Base-by-base conservation (phyloP, 2,888 invertebrate genomes). In the Prionchulus punctatus region DNA sequence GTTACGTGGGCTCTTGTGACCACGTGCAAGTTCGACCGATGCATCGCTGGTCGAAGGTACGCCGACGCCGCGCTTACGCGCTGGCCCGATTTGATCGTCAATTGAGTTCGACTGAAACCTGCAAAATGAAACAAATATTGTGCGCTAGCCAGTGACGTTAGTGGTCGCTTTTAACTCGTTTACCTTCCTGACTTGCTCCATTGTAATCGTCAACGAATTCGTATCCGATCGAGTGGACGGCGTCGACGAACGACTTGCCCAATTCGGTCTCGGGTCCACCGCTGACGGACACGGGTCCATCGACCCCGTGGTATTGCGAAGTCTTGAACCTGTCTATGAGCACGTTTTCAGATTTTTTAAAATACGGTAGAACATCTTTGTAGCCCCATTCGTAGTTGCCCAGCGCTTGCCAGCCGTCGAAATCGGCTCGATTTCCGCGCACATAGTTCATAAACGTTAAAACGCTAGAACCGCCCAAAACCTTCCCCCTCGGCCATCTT, bases 341-440 rank as follows among this genome's bases (percentile, higher is more conserved):
- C 7, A 21, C 23, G 23, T 12, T 25, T 23, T 63, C 62, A 18
- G 62, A 59, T 27, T 64, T 63, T 3, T 61, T 62, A 60, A 67
- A 70, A 55, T 70, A 70, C 1, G 69, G 69, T 26, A 69, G 58
- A 1, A 70, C 63, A 31, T 68, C 66, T 26, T 62, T 60, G 56
- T 62, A 70, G 15, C 59, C 57, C 69, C 69, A 70, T 2, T 66
- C 68, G 2, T 4, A 4, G 47, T 45, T 45, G 23, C 47, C 47
- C 47, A 45, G 7, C n/a, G n/a, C n/a, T n/a, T n/a, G n/a, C 70
- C 70, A 70, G 2, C 54, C 52, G 45, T 64, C 62, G 47, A 63
- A 70, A 49, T 67, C 65, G 12, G 60, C 55, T 61, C 61, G 54
- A 60, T 25, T 12, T 23, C 68, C 68, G 30, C 70, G 59, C 12